Conservation (phyloP, 1,140 invertebrate genomes). For the Heliconius eleuchia region DNA sequence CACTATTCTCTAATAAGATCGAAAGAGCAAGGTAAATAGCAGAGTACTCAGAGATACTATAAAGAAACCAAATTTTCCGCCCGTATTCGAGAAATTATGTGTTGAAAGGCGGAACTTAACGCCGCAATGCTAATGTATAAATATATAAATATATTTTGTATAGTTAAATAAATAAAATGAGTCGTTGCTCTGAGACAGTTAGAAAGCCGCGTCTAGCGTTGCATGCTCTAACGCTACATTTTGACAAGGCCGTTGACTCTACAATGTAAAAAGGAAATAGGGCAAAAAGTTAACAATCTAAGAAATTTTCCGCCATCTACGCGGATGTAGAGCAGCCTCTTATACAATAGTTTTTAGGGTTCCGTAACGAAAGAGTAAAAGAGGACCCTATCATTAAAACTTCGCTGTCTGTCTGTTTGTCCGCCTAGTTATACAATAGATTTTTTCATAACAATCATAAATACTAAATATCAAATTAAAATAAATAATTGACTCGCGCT, state of each 20-base stretch:
- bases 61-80: too few relatives aligned
- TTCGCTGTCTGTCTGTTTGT: too few relatives aligned
- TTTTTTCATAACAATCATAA: too few relatives aligned
- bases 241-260: conserved; percentile 19
- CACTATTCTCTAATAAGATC: too few relatives aligned
- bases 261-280: conserved; percentile 1
- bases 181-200: background rate
- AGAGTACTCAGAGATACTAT: too few relatives aligned
- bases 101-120: background rate
- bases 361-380: too few relatives aligned
- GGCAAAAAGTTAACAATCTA: conserved; percentile 4
- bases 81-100: too few relatives aligned
- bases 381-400: too few relatives aligned
- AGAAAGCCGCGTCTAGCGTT: conserved; percentile 21
- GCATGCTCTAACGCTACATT: conserved; percentile 20
- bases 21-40: too few relatives aligned
- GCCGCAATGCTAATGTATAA: background rate
- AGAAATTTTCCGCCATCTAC: background rate
- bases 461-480: too few relatives aligned
- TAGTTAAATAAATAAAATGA: background rate
- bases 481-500: too few relatives aligned
- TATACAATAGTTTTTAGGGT: background rate
- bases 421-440: too few relatives aligned
- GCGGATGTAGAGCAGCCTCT: background rate
- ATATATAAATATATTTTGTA: background rate